Percentiles rank a stretch among this genome's conserved stretches.
Evolutionary conservation across 2,113 vertebrate species (phyloP).

Genomic region (Rhinogobius similis): DNA sequence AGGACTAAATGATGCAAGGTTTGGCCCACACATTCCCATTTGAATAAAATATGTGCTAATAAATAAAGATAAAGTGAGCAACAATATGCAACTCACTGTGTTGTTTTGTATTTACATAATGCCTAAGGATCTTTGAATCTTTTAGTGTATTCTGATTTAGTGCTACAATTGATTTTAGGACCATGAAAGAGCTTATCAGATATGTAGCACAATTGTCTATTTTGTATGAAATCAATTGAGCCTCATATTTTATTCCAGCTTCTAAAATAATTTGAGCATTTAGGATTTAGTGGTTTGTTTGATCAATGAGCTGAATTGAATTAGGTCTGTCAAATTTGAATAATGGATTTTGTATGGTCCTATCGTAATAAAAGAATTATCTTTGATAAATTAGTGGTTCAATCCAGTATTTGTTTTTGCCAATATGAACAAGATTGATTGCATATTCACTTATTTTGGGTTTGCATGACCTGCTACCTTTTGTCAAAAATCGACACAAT

Average conservation of each 20-base stretch:
- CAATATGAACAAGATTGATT: too few relatives aligned
- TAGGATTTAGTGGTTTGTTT: not conserved
- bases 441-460: too few relatives aligned
- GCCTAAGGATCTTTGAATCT: not conserved
- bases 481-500: not conserved
- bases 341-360: not conserved
- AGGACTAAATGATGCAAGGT: slow-evolving; percentile 8
- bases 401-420: not conserved
- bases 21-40: not conserved
- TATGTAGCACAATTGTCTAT: not conserved
- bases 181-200: not conserved
- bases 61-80: not conserved
- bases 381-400: not conserved
- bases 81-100: not conserved
- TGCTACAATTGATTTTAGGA: not conserved
- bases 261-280: not conserved
- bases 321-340: not conserved
- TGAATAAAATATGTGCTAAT: slow-evolving; percentile 5
- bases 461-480: not conserved
- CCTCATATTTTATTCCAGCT: not conserved
- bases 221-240: not conserved
- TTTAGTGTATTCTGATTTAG: not conserved
- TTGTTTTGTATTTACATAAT: slow-evolving; percentile 2
- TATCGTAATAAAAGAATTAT: not conserved
- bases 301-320: not conserved